These are phyloP conservation scores for Plagiodera versicolora DNA, from an alignment of 2,888 invertebrate genomes.

Conservation along the genomic window DNA sequence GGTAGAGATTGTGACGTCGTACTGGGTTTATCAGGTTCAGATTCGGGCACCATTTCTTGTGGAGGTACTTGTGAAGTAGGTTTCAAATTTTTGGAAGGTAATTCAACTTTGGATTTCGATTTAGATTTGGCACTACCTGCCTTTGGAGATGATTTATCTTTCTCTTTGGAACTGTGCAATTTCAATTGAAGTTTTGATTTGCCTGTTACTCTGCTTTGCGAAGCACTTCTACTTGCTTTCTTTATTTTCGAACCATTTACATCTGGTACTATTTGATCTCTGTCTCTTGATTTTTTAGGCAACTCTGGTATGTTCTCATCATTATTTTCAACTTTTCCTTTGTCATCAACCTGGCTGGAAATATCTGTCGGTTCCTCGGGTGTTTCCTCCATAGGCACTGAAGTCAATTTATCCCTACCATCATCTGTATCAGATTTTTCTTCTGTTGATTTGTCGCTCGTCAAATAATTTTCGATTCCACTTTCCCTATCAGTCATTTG, in stretches of 20 bases:
- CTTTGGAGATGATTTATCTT: conserved; percentile 33
- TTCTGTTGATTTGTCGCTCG: conserved; percentile 38
- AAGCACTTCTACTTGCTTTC: conserved; percentile 35
- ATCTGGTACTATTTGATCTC: conserved; percentile 55
- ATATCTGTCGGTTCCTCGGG: conserved; percentile 13
- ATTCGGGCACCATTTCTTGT: conserved; percentile 29
- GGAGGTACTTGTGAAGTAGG: conserved; percentile 32
- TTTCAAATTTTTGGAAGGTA: conserved; percentile 24
- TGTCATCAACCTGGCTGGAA: conserved; percentile 8
- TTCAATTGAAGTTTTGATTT: conserved; percentile 14
- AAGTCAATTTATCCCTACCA: conserved; percentile 17
- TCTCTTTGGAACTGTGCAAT: conserved; percentile 13
- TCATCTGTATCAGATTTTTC: conserved; percentile 36
- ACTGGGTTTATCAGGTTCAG: conserved; percentile 20
- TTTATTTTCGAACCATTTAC: conserved; percentile 42
- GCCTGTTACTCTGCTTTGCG: conserved; percentile 28
- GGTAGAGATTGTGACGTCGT: conserved; percentile 35
- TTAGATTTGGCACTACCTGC: conserved; percentile 35
- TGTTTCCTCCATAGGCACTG: conserved; percentile 1
- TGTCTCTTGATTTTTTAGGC: conserved; percentile 46
- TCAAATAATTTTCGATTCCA: conserved; percentile 35
- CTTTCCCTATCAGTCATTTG: conserved; percentile 44
- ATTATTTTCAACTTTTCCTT: conserved; percentile 28
- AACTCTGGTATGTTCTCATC: conserved; percentile 16
- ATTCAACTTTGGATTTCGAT: conserved; percentile 37